Base-by-base conservation (phyloP, 2,888 invertebrate species). In the Limnephilus auricula region DNA sequence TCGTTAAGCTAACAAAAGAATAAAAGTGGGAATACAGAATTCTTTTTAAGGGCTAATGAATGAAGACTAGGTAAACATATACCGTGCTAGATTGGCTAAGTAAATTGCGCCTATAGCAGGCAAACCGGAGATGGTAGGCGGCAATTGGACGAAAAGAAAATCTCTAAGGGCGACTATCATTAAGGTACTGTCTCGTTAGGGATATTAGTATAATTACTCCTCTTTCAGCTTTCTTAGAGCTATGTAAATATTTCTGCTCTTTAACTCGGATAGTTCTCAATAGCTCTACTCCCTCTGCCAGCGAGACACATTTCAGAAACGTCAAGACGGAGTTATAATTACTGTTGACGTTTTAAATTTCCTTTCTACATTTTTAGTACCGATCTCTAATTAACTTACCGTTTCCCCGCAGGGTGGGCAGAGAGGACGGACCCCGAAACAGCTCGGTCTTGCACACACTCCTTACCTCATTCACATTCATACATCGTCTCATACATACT, bases 131-230 rank as follows among this genome's bases (percentile, higher is more conserved):
- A 82, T 31, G 82, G 82, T 32, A 82, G 32, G 82, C 34, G 82
- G 34, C 31, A 6, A 82, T 32, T 18, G 82, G 34, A 82, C 34
- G 25, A 65, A n/a, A 31, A 32, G 65, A 65, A 34, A n/a, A 87
- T 31, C 65, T 87, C 84, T 32, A 25, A 37, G n/a, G 84, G 32
- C 82, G 31, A 40, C 87, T 18, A 30, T 50, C 65, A 15, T 25
- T 12, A n/a, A 30, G 31, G 31, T 34, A 65, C 65, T 31, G 87
- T 65, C 87, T 87, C 84, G 83, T 91, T 89, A 87, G 65, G 91
- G 79, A 89, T 89, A 91, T 91, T 91, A 84, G 91, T 91, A 91
- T 45, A 89, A 91, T 91, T 91, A 91, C 91, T 84, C 83, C 50
- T 37, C 37, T 50, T 84, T 40, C 31, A 34, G 89, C 84, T 84